These are phyloP conservation scores for Bubo bubo DNA, from an alignment of 2,113 vertebrate species.

Conservation along the genomic window DNA sequence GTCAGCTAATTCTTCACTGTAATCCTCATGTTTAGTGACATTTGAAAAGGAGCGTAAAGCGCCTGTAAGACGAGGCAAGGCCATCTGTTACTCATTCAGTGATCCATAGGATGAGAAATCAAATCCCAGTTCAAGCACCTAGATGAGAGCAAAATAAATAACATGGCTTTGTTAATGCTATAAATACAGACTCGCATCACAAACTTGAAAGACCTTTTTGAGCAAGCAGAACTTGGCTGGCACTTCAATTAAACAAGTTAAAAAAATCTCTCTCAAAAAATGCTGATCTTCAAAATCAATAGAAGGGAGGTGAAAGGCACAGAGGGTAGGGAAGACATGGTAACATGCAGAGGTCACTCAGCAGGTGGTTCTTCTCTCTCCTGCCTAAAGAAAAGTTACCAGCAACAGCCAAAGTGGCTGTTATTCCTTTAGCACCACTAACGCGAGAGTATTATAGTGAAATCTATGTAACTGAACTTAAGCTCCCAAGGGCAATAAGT, in stretches of 20 bases:
- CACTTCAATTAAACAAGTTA: background rate
- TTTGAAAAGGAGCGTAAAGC: conserved; percentile 95
- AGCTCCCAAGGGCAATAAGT: background rate
- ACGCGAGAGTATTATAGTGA: background rate
- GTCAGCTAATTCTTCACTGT: conserved; percentile 82
- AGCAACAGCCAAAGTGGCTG: background rate
- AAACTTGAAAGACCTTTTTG: background rate
- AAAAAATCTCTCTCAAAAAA: background rate
- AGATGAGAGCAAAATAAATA: conserved; percentile 59
- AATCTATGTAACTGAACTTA: conserved; percentile 16
- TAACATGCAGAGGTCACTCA: background rate
- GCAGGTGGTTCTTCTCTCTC: background rate
- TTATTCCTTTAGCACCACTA: background rate
- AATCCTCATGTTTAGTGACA: conserved; percentile 91
- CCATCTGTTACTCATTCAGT: conserved; percentile 81
- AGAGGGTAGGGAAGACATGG: background rate
- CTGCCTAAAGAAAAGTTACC: background rate
- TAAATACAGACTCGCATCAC: background rate
- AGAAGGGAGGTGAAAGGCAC: background rate
- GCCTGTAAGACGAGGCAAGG: conserved; percentile 93
- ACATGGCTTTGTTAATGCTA: background rate
- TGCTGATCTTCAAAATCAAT: background rate
- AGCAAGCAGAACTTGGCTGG: background rate
- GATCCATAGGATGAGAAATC: conserved; percentile 72
- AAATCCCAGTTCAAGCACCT: conserved; percentile 61